Percentiles rank a stretch among this genome's conserved stretches.
Conservation (phyloP, 1,140 invertebrate genomes). For the Drosophila miranda region DNA sequence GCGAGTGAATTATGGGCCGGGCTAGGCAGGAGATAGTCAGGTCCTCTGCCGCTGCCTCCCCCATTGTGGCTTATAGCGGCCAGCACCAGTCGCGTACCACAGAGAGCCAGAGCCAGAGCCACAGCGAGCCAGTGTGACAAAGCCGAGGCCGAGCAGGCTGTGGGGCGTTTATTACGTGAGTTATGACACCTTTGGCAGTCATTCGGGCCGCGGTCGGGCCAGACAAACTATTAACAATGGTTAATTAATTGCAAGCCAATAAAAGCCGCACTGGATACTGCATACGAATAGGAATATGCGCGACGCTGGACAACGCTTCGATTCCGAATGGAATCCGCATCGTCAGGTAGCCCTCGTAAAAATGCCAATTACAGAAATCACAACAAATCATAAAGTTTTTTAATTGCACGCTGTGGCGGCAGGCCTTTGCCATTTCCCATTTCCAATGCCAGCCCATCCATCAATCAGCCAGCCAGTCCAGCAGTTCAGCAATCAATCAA, state of each 20-base stretch:
- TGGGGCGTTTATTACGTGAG: conserved; percentile 70
- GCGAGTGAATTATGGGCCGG: conserved; percentile 72
- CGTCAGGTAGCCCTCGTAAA: conserved; percentile 70
- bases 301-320: conserved; percentile 6
- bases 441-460: conserved; percentile 36
- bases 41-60: conserved; percentile 6
- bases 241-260: conserved; percentile 71
- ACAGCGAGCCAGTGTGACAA: not conserved
- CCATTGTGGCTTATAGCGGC: conserved; percentile 39
- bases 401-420: conserved; percentile 51
- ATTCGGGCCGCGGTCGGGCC: conserved; percentile 14
- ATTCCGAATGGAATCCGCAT: conserved; percentile 47
- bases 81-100: conserved; percentile 6
- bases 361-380: conserved; percentile 74
- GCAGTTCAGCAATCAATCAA: conserved; percentile 35
- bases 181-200: conserved; percentile 65
- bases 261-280: conserved; percentile 64
- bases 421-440: conserved; percentile 36
- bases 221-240: conserved; percentile 66
- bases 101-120: conserved; percentile 13
- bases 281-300: conserved; percentile 53
- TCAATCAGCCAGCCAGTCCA: conserved; percentile 45
- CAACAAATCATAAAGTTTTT: conserved; percentile 78
- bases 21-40: conserved; percentile 44
- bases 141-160: conserved; percentile 37